Percentiles rank a stretch among this genome's conserved stretches.
phyloP scores from a whole-genome alignment of 2,113 vertebrate species.

The Leptobrachium ailaonicum region DNA sequence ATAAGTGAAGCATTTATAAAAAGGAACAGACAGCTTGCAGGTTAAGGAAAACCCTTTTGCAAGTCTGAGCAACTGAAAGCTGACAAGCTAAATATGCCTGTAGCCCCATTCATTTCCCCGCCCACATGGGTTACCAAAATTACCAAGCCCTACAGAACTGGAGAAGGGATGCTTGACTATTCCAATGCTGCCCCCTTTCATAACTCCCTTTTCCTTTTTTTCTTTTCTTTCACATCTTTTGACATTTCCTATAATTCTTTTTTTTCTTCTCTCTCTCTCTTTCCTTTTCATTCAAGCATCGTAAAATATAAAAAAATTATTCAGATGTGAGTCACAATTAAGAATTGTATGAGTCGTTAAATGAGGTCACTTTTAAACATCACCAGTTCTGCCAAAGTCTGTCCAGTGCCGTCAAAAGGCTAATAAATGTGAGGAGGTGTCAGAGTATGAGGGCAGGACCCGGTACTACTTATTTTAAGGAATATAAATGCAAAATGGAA shows the following conservation, averaged over 20 bases:
- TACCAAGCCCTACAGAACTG: slow-evolving; percentile 44
- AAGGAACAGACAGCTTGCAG: slow-evolving; percentile 46
- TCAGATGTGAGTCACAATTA: slow-evolving; percentile 45
- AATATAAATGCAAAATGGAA: not conserved
- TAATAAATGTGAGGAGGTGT: slow-evolving; percentile 27
- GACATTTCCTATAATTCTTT: slow-evolving; percentile 35
- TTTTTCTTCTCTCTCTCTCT: slow-evolving; percentile 16
- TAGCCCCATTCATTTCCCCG: slow-evolving; percentile 49
- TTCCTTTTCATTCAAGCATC: slow-evolving; percentile 39
- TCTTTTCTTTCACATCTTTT: slow-evolving; percentile 30
- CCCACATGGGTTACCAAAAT: slow-evolving; percentile 50
- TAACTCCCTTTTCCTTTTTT: slow-evolving; percentile 2
- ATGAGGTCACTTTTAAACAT: slow-evolving; percentile 45
- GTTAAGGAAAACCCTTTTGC: slow-evolving; percentile 50
- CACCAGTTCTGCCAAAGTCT: slow-evolving; percentile 31
- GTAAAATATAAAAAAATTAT: slow-evolving; percentile 34
- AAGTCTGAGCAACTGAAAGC: slow-evolving; percentile 50
- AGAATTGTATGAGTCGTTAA: slow-evolving; percentile 45
- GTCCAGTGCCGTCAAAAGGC: slow-evolving; percentile 30
- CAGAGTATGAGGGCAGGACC: slow-evolving; percentile 20
- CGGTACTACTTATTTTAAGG: slow-evolving; percentile 1
- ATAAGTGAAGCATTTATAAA: slow-evolving; percentile 41
- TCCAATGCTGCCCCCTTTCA: slow-evolving; percentile 36
- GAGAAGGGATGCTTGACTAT: slow-evolving; percentile 40
- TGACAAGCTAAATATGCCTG: slow-evolving; percentile 51